Base-by-base conservation (phyloP, 2,888 invertebrate genomes). In the Pediacus dermestoides region DNA sequence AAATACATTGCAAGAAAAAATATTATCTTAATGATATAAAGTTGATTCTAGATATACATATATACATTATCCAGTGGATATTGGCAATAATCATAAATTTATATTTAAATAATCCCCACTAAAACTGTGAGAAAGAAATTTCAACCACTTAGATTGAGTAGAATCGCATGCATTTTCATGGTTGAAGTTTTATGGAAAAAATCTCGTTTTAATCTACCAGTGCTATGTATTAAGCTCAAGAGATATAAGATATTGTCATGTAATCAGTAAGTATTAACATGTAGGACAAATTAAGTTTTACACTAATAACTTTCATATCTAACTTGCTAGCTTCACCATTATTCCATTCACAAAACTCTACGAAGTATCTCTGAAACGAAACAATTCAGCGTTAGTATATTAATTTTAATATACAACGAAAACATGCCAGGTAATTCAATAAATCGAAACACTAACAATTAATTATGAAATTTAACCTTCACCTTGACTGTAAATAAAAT, bases 1-100 rank as follows among this genome's bases (percentile, higher is more conserved):
- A 69, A 68, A 69, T 69, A 69, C 67, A 67, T 66, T 67, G 61
- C 67, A 68, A 65, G 67, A 64, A 64, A 67, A 66, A 66, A 67
- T 64, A 67, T 63, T 60, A 63, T 63, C 60, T 65, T 64, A 62
- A 60, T 57, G 52, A 60, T 61, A 58, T 58, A 61, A 62, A 64
- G 53, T 65, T 63, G 60, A 66, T 61, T 68, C 65, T 68, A 68
- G 63, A 66, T 68, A 63, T 67, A 69, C 69, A 68, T 67, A 68
- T 68, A 64, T 67, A 68, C 67, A 68, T 48, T 47, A 57, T 57
- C 53, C 49, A 42, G 31, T 48, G 52, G 54, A 62, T 54, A 55
- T 65, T 63, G 63, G 64, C 63, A n/a, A n/a, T n/a, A n/a, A n/a
- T n/a, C n/a, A n/a, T n/a, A n/a, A n/a, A n/a, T n/a, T n/a, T n/a